Base-by-base conservation (phyloP, 1,140 invertebrate genomes). In the Drosophila bifasciata region DNA sequence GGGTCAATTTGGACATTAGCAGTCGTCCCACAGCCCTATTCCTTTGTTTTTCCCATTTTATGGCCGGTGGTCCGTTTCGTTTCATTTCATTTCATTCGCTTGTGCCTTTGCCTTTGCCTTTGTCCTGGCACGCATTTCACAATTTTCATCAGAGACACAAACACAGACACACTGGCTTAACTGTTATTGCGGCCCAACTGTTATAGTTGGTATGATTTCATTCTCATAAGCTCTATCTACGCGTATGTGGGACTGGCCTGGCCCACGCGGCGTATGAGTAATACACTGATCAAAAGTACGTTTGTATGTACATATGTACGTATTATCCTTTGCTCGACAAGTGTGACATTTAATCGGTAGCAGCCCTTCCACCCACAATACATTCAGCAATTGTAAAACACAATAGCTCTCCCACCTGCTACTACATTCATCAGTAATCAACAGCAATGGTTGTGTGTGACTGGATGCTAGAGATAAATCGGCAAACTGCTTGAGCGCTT, bases 131-230 rank as follows among this genome's bases (percentile, higher is more conserved):
- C 74, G 66, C 83, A 72, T 75, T 83, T 76, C 77, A 86, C 81
- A 80, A 69, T 85, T 79, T 80, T 66, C 50, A 83, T 50, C 57
- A 62, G 43, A 59, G 60, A 76, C 60, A 76, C 60, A 78, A 44
- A 40, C 64, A 70, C 56, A 49, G 53, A 46, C 25, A 52, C 19
- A 50, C 19, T 44, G 15, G 41, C 66, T 66, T 69, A 56, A 50
- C 55, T 64, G 64, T 73, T 67, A 68, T 68, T 68, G 64, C 41
- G 32, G 32, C 11, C 32, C 11, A 19, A 59, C 43, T 49, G 57
- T 69, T 36, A 70, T 88, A 68, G 68, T 85, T 68, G 55, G 75
- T 66, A 88, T 88, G 84, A 88, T 88, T 83, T 88, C 78, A 86
- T 78, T 86, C 67, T 68, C 57, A 78, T 81, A 36, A 36, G 32